Base-by-base conservation (phyloP, 2,888 invertebrate genomes). In the Pyrgus malvae region DNA sequence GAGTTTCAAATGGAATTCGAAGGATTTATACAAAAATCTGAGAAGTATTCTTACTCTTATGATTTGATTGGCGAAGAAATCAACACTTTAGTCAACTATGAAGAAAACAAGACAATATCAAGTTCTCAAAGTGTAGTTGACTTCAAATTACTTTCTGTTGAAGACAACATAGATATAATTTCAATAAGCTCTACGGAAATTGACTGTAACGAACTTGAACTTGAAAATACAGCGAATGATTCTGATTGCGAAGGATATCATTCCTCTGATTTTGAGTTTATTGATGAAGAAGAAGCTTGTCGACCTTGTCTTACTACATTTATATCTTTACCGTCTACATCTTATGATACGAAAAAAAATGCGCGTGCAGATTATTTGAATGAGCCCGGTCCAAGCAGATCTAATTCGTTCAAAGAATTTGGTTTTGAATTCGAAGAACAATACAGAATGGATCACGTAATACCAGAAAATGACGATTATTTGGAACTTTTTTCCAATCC, bases 201-300 rank as follows among this genome's bases (percentile, higher is more conserved):
- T n/a, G n/a, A n/a, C n/a, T n/a, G n/a, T n/a, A n/a, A n/a, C n/a
- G n/a, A n/a, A n/a, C n/a, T 2, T 11, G 7, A 21, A 3, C 19
- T 11, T 2, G 7, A 6, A 33, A 23, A 37, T 5, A 9, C 1
- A n/a, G n/a, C n/a, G n/a, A 11, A 11, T 17, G 44, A 41, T 46
- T 44, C 48, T 21, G 55, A 64, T 21, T 63, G 65, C 11, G 61
- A 61, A 11, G 78, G 76, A 1, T 85, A 84, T 44, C 64, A 78
- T 57, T 85, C 86, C 0, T 80, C 84, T 3, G 83, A 87, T 69
- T 88, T 87, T 49, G 86, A 87, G 66, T 83, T 85, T 49, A 86
- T 86, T 35, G 70, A 72, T 1, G 86, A 87, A 70, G 60, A 63
- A 1, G 83, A 85, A 60, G 82, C 86, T 2, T n/a, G 66, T 66